phyloP scores from a whole-genome alignment of 2,113 vertebrate genomes.

The Dicerorhinus sumatrensis region DNA sequence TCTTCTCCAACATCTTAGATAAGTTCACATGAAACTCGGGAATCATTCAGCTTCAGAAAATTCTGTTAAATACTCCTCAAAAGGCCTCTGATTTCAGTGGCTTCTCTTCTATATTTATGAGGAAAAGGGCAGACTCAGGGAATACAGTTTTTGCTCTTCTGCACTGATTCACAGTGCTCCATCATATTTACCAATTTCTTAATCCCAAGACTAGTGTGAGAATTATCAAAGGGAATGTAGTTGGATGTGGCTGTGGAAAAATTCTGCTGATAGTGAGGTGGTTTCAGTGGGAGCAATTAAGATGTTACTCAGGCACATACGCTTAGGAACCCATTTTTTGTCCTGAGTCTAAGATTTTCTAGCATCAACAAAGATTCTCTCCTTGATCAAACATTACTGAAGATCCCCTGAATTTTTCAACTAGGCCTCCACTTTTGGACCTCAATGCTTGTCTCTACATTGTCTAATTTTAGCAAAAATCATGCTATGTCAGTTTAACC shows the following conservation, averaged over 20 bases:
- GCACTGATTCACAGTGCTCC: background rate
- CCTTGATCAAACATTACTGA: background rate
- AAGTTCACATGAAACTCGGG: background rate
- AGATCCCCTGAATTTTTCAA: background rate
- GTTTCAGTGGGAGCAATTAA: slow-evolving; percentile 70
- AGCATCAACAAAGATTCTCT: background rate
- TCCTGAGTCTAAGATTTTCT: background rate
- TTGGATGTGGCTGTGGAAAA: background rate
- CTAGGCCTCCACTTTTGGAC: background rate
- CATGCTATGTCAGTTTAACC: background rate
- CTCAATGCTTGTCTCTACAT: background rate
- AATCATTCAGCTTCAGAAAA: background rate
- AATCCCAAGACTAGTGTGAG: background rate
- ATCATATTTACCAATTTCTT: background rate
- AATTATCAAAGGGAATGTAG: slow-evolving; percentile 38
- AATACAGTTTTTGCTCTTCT: background rate
- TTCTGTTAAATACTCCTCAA: background rate
- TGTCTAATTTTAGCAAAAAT: background rate
- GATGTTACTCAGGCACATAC: background rate
- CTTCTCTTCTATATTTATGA: background rate
- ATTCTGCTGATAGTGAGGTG: background rate
- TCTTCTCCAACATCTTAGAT: background rate
- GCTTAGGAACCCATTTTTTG: background rate
- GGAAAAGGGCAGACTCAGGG: background rate
- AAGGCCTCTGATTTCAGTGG: background rate